A percentile compares a stretch with the other conserved stretches of the same genome.
Evolutionary conservation across 2,113 vertebrate genomes (phyloP).

Genomic region (Cebidichthys violaceus): DNA sequence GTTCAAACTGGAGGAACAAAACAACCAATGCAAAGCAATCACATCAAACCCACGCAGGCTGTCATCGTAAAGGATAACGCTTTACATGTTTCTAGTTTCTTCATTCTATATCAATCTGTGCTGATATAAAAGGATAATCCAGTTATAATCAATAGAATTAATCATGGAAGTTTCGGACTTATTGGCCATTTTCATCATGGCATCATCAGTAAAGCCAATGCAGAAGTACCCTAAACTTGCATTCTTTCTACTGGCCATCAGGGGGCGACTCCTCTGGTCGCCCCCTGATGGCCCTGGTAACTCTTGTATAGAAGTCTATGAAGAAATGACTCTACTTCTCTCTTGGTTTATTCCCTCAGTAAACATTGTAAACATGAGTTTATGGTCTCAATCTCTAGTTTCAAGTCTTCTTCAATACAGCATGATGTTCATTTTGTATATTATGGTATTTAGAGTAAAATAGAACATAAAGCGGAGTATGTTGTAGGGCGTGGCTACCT

Average conservation of each 20-base stretch:
- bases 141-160: not conserved
- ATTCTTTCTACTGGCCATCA: not conserved
- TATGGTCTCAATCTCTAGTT: not conserved
- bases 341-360: no score
- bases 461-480: no score
- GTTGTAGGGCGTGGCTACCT: no score
- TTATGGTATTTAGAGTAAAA: no score
- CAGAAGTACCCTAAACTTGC: not conserved
- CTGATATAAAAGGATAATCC: not conserved
- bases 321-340: not conserved
- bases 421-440: no score
- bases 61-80: not conserved
- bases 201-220: not conserved
- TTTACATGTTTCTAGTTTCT: not conserved
- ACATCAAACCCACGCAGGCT: not conserved
- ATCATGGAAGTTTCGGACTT: not conserved
- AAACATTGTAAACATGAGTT: not conserved
- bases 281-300: no score
- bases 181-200: not conserved
- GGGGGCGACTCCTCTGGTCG: not conserved
- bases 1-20: not conserved
- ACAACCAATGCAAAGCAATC: not conserved
- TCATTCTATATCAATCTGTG: not conserved
- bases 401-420: no score
- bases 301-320: not conserved